These are phyloP conservation scores for Hepsetus odoe DNA, from an alignment of 2,113 vertebrate species.

Conservation along the genomic window DNA sequence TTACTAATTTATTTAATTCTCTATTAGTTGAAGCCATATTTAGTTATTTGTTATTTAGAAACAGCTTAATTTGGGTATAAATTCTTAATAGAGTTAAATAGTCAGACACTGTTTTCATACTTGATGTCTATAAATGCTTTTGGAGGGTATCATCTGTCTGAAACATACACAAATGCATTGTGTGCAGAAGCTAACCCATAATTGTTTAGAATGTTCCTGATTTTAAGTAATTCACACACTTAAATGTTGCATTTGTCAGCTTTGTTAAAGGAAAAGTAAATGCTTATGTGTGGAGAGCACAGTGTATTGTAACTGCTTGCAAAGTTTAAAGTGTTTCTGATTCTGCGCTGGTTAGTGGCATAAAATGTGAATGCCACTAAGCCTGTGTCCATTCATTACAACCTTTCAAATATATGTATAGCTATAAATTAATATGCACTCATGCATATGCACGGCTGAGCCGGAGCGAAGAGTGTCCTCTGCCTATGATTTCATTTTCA, in stretches of 20 bases:
- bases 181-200: background rate
- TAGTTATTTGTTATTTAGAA: too few species aligned
- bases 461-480: conserved; percentile 34
- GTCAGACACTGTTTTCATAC: too few species aligned
- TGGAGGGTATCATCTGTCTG: background rate
- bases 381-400: conserved; percentile 15
- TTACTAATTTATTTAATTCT: too few species aligned
- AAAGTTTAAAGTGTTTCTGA: background rate
- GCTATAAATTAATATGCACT: conserved; percentile 35
- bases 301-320: background rate
- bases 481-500: conserved; percentile 45
- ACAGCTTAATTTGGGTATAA: too few species aligned
- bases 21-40: too few species aligned
- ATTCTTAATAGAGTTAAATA: too few species aligned
- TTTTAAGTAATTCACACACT: background rate
- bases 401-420: conserved; percentile 18
- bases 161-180: background rate
- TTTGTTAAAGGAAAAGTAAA: background rate
- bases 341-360: background rate
- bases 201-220: too few species aligned
- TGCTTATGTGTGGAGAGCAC: background rate
- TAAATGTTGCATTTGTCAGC: too few species aligned
- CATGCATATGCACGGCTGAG: conserved; percentile 26
- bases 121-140: background rate
- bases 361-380: background rate